Evolutionary conservation across 2,888 invertebrate species (phyloP), one percentile per base, ranked within the genome.

Genomic region (Galerucella pusilla): DNA sequence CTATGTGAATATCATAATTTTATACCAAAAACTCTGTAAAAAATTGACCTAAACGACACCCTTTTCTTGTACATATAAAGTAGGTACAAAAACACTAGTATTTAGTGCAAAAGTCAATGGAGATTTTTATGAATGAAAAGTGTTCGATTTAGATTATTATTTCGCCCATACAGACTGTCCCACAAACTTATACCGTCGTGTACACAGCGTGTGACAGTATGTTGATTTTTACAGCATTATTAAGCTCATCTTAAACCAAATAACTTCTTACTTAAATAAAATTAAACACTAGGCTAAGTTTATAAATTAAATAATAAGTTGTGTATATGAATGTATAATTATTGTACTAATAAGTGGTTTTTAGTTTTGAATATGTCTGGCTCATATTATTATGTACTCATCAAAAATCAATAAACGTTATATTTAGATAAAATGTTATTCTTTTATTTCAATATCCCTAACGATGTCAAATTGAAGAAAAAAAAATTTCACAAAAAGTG

Each of bases 321-420:
- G 80, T 82, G 80, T 81, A 83, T 80, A 81, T 82, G 80, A 80
- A 83, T 81, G 81, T 82, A 82, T 81, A 83, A 82, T 81, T 20
- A 20, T 20, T 83, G 80, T 83, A 82, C 81, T 82, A 81, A 80
- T 81, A 79, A 77, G 78, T 81, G 74, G 75, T 80, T 81, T 80
- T 81, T 81, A 78, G 77, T 80, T 82, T 80, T 81, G 73, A 79
- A 76, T 71, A 75, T 77, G 72, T 79, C 77, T 75, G 78, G 81
- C 81, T 82, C 82, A 82, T 81, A 72, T 75, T 28, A 28, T 28
- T 76, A 73, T 83, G 80, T 83, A 83, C 80, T 79, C 81, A 81
- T 81, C 61, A 80, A 81, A 82, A 82, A 20, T 77, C 79, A 83
- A 81, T 83, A 83, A 83, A 83, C 81, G 83, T 83, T 83, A 83